Conservation (phyloP, 2,888 invertebrate genomes). For the Coremacera marginata region DNA sequence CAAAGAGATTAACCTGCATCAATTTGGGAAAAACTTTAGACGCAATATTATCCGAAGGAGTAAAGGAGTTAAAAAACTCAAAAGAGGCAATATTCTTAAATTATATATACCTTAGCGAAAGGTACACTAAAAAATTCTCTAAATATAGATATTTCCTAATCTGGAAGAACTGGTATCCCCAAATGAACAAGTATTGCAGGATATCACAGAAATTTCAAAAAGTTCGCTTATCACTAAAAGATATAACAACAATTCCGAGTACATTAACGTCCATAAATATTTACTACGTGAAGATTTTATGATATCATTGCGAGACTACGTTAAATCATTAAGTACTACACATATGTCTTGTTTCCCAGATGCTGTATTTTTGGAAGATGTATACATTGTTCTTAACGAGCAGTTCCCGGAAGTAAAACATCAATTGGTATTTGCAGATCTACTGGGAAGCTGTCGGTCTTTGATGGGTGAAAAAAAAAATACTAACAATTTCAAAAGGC, state of each 20-base stretch:
- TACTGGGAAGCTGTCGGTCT: constrained; percentile 42
- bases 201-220: constrained; percentile 51
- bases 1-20: too few relatives aligned
- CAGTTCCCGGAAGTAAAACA: constrained; percentile 54
- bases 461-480: constrained; percentile 25
- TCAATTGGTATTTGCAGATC: constrained; percentile 60
- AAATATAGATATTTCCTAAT: constrained; percentile 62
- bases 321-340: constrained; percentile 47
- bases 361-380: constrained; percentile 52
- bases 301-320: constrained; percentile 75
- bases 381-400: constrained; percentile 58
- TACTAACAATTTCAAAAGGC: constrained; percentile 16
- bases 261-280: constrained; percentile 84
- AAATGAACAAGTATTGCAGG: background rate
- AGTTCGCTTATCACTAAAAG: constrained; percentile 72
- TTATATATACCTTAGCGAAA: too few relatives aligned
- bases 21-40: too few relatives aligned
- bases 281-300: constrained; percentile 85
- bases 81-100: too few relatives aligned
- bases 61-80: too few relatives aligned
- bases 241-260: constrained; percentile 75
- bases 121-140: too few relatives aligned
- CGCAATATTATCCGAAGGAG: too few relatives aligned
- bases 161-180: constrained; percentile 67
- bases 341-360: constrained; percentile 28